These are phyloP conservation scores for Corythornis leucogaster DNA, from an alignment of 2,797 vertebrate genomes.

Conservation along the genomic window DNA sequence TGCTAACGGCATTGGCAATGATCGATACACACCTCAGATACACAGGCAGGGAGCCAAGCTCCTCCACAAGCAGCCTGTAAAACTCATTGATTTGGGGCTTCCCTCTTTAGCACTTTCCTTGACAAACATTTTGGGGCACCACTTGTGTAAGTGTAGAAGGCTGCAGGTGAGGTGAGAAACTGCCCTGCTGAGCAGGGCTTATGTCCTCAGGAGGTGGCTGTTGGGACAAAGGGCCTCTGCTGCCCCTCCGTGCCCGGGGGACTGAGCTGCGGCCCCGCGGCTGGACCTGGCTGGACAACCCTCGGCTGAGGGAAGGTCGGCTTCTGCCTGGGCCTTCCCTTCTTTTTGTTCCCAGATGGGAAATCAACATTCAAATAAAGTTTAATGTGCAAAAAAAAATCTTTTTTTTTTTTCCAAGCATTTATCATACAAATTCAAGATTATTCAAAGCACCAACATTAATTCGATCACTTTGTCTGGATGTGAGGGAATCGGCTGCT, in stretches of 20 bases:
- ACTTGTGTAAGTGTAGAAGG: background rate
- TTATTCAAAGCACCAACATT: background rate
- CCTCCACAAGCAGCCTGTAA: background rate
- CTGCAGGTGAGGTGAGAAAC: background rate
- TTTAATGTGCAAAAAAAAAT: background rate
- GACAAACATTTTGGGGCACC: background rate
- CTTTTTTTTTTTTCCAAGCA: background rate
- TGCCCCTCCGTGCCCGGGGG: background rate
- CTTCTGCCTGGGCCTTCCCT: background rate
- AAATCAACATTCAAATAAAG: background rate
- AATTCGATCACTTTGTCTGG: background rate
- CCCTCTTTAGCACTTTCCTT: background rate
- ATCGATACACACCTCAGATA: background rate
- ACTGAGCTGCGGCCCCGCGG: background rate
- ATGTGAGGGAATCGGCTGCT: background rate
- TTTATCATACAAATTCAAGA: too few species aligned
- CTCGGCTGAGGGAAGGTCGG: background rate
- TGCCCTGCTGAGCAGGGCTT: background rate
- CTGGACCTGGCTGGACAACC: rapidly evolving
- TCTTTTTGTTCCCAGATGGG: background rate
- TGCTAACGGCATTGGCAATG: background rate
- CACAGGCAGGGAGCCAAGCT: background rate
- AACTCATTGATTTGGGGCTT: background rate
- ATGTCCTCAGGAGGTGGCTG: rapidly evolving
- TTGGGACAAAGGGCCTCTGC: background rate